Conservation (phyloP, 2,888 invertebrate genomes). For the Merodon equestris region DNA sequence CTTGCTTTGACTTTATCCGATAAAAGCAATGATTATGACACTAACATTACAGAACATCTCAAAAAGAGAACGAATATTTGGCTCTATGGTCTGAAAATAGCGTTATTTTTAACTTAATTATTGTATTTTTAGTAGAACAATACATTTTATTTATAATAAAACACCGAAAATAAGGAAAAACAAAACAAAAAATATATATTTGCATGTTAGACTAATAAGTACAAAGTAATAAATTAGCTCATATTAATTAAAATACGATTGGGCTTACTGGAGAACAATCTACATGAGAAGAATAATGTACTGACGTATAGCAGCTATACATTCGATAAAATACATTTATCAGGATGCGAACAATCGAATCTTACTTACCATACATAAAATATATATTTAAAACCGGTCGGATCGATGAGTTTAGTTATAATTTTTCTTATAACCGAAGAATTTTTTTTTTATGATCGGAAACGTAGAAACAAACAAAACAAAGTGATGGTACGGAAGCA, state of each 20-base stretch:
- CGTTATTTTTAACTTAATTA: slow-evolving; percentile 68
- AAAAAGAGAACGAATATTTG: slow-evolving; percentile 68
- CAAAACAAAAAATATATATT: slow-evolving; percentile 51
- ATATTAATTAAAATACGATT: slow-evolving; percentile 21
- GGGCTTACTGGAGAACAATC: slow-evolving; percentile 47
- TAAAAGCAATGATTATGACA: slow-evolving; percentile 64
- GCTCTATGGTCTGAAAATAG: slow-evolving; percentile 67
- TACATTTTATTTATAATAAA: slow-evolving; percentile 68
- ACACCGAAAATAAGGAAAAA: slow-evolving; percentile 48
- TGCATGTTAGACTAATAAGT: slow-evolving; percentile 68
- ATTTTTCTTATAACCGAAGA: slow-evolving; percentile 15
- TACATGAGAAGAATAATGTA: slow-evolving; percentile 19
- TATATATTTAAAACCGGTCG: slow-evolving; percentile 40
- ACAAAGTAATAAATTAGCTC: slow-evolving; percentile 53
- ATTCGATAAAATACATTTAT: slow-evolving; percentile 37
- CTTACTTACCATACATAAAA: slow-evolving; percentile 14
- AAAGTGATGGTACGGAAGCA: slow-evolving; percentile 35
- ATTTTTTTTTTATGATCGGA: slow-evolving; percentile 26
- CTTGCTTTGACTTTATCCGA: slow-evolving; percentile 75
- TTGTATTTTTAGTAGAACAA: slow-evolving; percentile 68
- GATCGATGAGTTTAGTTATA: neutral
- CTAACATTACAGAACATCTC: slow-evolving; percentile 67
- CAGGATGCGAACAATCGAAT: slow-evolving; percentile 46
- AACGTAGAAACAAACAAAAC: too few relatives aligned
- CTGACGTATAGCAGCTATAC: slow-evolving; percentile 48